phyloP scores from a whole-genome alignment of 2,888 invertebrate species.

The Drosophila multiciliata region DNA sequence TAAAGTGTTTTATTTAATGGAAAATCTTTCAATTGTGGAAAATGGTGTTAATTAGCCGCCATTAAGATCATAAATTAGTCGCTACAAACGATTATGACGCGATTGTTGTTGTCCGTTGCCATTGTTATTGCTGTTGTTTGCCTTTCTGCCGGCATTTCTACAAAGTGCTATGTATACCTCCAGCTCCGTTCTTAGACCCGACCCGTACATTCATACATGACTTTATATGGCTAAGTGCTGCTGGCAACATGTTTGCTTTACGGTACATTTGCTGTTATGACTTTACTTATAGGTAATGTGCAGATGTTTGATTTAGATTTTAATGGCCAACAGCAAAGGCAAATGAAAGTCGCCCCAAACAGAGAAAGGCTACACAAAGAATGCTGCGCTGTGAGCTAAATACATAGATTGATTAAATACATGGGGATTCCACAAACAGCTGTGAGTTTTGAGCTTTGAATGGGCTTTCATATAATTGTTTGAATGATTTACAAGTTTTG shows the following conservation, averaged over 20 bases:
- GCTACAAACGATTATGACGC: constrained; percentile 80
- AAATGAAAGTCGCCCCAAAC: constrained; percentile 44
- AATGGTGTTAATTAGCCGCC: constrained; percentile 80
- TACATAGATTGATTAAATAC: constrained; percentile 21
- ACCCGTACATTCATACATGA: constrained; percentile 35
- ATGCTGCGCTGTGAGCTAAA: background rate
- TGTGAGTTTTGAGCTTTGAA: background rate
- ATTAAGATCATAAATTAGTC: constrained; percentile 81
- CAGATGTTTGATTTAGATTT: constrained; percentile 66
- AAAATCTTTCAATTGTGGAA: constrained; percentile 82
- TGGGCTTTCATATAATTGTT: background rate
- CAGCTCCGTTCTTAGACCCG: constrained; percentile 4
- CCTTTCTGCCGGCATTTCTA: constrained; percentile 64
- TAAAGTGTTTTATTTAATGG: constrained; percentile 81
- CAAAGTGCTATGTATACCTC: constrained; percentile 52
- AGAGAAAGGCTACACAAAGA: constrained; percentile 32
- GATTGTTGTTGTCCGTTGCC: constrained; percentile 59
- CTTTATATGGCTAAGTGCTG: constrained; percentile 68
- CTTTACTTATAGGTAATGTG: constrained; percentile 60
- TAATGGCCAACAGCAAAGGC: constrained; percentile 29
- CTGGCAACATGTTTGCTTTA: constrained; percentile 70
- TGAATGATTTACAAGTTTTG: background rate
- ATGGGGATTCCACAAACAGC: constrained; percentile 3
- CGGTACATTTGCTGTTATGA: constrained; percentile 78
- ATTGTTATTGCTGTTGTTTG: constrained; percentile 35